Evolutionary conservation across 2,888 invertebrate species (phyloP).

Genomic region (Monopis laevigella): DNA sequence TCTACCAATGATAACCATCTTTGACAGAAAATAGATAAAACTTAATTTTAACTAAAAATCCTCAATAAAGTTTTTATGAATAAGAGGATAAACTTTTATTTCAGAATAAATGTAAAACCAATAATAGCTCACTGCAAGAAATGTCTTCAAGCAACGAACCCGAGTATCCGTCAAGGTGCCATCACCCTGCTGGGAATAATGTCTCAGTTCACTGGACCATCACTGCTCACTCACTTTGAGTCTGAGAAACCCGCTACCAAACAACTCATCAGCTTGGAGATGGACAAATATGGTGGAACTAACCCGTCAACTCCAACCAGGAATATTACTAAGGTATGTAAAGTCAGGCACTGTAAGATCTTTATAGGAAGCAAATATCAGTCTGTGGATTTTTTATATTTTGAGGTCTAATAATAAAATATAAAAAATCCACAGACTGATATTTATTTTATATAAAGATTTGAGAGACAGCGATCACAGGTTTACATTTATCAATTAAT

Average conservation of each 20-base stretch:
- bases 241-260: slow-evolving; percentile 85
- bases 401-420: no score
- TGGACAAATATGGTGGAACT: slow-evolving; percentile 82
- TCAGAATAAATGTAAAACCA: slow-evolving; percentile 74
- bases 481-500: no score
- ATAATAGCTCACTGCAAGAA: slow-evolving; percentile 84
- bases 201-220: slow-evolving; percentile 83
- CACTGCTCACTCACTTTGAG: slow-evolving; percentile 81
- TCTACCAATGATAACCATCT: no score
- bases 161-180: slow-evolving; percentile 81
- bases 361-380: no score
- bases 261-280: slow-evolving; percentile 86
- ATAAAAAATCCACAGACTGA: no score
- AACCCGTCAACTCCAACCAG: slow-evolving; percentile 79
- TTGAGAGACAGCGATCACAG: no score
- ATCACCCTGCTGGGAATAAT: slow-evolving; percentile 79
- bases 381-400: no score
- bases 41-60: no score
- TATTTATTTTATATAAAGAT: no score
- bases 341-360: background rate
- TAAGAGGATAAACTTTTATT: no score
- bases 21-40: no score
- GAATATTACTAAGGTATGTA: slow-evolving; percentile 54
- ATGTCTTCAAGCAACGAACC: slow-evolving; percentile 85
- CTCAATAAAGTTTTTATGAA: no score